Evolutionary conservation across 2,797 vertebrate species (phyloP).

Genomic region (Eremophila alpestris): DNA sequence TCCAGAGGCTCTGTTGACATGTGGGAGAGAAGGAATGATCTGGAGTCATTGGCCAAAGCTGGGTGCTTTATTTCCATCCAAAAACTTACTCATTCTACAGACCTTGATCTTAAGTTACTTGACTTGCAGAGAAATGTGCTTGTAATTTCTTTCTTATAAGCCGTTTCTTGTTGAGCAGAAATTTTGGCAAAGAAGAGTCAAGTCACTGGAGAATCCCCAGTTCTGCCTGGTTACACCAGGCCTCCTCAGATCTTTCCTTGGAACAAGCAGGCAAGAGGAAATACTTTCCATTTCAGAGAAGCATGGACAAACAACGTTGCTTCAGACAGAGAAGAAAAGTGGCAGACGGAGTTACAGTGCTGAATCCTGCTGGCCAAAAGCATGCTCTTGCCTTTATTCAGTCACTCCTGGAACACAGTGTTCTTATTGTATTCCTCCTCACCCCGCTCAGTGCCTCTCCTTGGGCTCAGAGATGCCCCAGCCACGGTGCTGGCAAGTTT

Average conservation of each 20-base stretch:
- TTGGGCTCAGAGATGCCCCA: not conserved
- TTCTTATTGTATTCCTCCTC: slow-evolving; percentile 59
- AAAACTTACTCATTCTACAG: slow-evolving; percentile 15
- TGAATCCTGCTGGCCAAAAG: slow-evolving; percentile 44
- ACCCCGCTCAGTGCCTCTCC: not conserved
- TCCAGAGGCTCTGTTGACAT: not conserved
- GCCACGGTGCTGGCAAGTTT: not conserved
- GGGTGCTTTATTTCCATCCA: not conserved
- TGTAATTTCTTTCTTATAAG: slow-evolving; percentile 4
- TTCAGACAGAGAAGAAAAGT: slow-evolving; percentile 60
- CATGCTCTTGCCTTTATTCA: slow-evolving; percentile 58
- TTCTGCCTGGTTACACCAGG: slow-evolving; percentile 56
- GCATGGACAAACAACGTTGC: slow-evolving; percentile 30
- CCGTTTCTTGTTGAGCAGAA: slow-evolving; percentile 24
- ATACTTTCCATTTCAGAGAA: slow-evolving; percentile 68
- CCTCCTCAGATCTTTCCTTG: slow-evolving; percentile 55
- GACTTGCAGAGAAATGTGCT: slow-evolving; percentile 34
- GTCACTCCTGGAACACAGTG: slow-evolving; percentile 63
- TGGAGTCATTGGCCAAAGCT: not conserved
- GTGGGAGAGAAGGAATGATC: not conserved
- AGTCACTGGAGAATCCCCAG: slow-evolving; percentile 52
- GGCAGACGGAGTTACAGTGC: not conserved
- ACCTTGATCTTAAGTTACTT: slow-evolving; percentile 15
- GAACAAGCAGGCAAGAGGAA: slow-evolving; percentile 40
- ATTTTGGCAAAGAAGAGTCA: not conserved